Conservation (phyloP, 1,140 invertebrate genomes). For the Zaprionus inermis region DNA sequence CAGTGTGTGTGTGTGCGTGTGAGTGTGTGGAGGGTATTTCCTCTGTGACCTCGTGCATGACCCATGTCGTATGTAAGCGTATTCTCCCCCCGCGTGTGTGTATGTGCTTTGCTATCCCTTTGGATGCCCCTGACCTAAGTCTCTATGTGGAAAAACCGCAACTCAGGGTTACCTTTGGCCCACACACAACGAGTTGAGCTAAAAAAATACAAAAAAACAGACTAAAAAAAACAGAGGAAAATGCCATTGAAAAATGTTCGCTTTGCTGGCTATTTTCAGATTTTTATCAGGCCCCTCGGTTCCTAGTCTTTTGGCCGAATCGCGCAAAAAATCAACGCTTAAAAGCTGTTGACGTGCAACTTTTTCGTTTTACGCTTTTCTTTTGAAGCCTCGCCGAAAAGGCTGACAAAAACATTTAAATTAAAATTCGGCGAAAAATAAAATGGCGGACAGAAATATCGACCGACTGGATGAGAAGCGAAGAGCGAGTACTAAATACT, state of each 20-base stretch:
- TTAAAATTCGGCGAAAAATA: slow-evolving; percentile 66
- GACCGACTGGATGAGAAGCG: slow-evolving; percentile 1
- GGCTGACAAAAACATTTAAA: slow-evolving; percentile 81
- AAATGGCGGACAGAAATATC: slow-evolving; percentile 26
- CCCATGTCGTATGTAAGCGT: slow-evolving; percentile 3
- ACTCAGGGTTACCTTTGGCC: slow-evolving; percentile 69
- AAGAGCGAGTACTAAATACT: slow-evolving; percentile 8
- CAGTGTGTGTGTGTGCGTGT: slow-evolving; percentile 23
- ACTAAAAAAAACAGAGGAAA: slow-evolving; percentile 10
- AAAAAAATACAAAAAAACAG: slow-evolving; percentile 22
- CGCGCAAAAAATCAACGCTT: slow-evolving; percentile 66
- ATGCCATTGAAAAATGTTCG: slow-evolving; percentile 76
- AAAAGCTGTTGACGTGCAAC: slow-evolving; percentile 62
- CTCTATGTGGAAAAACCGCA: slow-evolving; percentile 49
- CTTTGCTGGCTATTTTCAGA: slow-evolving; percentile 73
- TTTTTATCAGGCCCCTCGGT: slow-evolving; percentile 64
- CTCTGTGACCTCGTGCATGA: slow-evolving; percentile 10
- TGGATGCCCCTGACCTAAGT: slow-evolving; percentile 11
- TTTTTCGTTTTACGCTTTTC: slow-evolving; percentile 27
- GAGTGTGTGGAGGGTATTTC: neutral
- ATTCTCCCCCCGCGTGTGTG: neutral
- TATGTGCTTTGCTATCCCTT: neutral
- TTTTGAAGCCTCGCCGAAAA: slow-evolving; percentile 46
- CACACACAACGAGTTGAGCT: neutral
- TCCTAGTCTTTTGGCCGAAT: slow-evolving; percentile 19